Evolutionary conservation across 2,888 invertebrate species (phyloP), one percentile per base, ranked within the genome.

Genomic region (Mellilla xanthometata): DNA sequence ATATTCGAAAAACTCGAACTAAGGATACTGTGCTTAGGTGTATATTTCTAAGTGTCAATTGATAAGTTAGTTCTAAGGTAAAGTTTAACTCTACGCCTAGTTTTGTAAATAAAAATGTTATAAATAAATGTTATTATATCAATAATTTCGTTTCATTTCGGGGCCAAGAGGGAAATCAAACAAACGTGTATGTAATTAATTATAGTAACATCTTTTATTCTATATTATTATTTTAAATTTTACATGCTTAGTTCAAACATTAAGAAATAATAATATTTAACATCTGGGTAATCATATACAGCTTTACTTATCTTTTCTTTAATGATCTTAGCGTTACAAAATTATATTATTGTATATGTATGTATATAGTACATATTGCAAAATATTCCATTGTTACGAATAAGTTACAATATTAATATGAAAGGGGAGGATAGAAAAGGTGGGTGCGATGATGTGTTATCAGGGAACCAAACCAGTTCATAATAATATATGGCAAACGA

Each of bases 201-300:
- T 88, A 88, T 89, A 77, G 81, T 89, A 89, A 87, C 89, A 90
- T 87, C 86, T 88, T 88, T 88, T 88, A 88, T 88, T 88, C 86
- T 88, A 88, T 89, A 89, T 88, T 89, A 84, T 85, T 86, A 87
- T 87, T 86, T 87, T 85, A 81, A 88, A 88, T 89, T 89, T 88
- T 88, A 88, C 88, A 88, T 88, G 87, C 88, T 89, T 88, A 87
- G 81, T 81, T 86, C 77, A 87, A 88, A 88, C 87, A 88, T 87
- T 85, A 85, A 81, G 87, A 87, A 83, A 81, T 81, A 87, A 86
- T 86, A 87, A 87, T 89, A 87, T 86, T 86, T 84, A 86, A 89
- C 89, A 89, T 87, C 82, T 87, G 84, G 72, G 86, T 86, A 89
- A 86, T n/a, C n/a, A n/a, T 88, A 87, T 87, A 88, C 87, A 88